Conservation (phyloP, 2,797 vertebrate genomes). For the Xenentodon cancila region DNA sequence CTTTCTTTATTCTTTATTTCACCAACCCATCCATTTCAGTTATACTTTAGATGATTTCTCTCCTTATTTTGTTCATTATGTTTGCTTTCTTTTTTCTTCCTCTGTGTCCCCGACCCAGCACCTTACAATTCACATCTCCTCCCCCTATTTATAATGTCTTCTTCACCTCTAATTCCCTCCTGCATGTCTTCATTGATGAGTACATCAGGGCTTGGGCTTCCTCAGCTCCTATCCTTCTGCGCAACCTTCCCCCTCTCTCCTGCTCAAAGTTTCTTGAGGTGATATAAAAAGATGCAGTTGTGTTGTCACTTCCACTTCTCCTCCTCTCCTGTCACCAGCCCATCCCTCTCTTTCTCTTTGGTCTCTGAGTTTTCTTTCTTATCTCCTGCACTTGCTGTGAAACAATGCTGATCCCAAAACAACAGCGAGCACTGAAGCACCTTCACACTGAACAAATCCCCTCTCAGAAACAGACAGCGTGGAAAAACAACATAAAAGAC, state of each 20-base stretch:
- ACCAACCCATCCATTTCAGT: no score
- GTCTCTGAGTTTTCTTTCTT: conserved; percentile 65
- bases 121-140: not conserved
- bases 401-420: conserved; percentile 60
- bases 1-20: not conserved
- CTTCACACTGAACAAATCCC: conserved; percentile 70
- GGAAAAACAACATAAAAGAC: conserved; percentile 21
- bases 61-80: not conserved
- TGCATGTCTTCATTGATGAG: not conserved
- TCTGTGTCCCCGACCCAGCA: not conserved
- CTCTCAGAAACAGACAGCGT: conserved; percentile 49
- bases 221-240: conserved; percentile 15
- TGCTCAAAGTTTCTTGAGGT: conserved; percentile 45
- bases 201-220: not conserved
- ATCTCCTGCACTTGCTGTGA: conserved; percentile 59
- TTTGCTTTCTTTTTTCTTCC: not conserved
- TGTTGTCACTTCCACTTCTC: conserved; percentile 42
- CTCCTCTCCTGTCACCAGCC: conserved; percentile 33
- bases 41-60: not conserved
- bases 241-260: conserved; percentile 2
- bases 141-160: conserved; percentile 7
- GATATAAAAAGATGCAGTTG: conserved; percentile 48
- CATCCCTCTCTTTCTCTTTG: conserved; percentile 21
- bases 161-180: not conserved
- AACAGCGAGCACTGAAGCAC: conserved; percentile 46